phyloP scores from a whole-genome alignment of 2,113 vertebrate genomes.

The Takifugu flavidus region DNA sequence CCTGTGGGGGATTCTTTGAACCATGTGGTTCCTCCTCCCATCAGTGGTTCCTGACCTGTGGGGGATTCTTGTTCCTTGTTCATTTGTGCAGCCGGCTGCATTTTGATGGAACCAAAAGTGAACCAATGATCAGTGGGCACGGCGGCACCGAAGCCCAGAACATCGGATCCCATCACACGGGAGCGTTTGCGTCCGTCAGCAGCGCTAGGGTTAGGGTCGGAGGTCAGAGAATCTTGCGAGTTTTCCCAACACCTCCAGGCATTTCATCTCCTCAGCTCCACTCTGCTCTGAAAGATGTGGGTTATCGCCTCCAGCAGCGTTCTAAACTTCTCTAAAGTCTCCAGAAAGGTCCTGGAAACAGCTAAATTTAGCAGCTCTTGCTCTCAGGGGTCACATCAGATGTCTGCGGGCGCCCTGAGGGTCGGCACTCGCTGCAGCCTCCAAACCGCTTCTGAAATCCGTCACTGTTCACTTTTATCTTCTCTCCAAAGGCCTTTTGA shows the following conservation, averaged over 20 bases:
- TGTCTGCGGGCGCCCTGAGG: too few relatives aligned
- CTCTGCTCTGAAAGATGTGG: conserved; percentile 2
- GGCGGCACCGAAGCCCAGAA: background rate
- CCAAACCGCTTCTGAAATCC: too few relatives aligned
- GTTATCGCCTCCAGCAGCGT: conserved; percentile 18
- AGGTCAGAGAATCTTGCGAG: background rate
- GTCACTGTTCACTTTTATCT: too few relatives aligned
- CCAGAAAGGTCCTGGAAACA: conserved; percentile 12
- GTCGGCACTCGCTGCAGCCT: background rate
- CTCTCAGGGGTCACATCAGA: conserved; percentile 4
- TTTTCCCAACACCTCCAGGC: background rate
- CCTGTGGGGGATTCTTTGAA: too few relatives aligned
- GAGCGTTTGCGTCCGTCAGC: too few relatives aligned
- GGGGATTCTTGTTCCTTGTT: too few relatives aligned
- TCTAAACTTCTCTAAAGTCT: conserved; percentile 6
- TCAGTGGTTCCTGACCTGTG: too few relatives aligned
- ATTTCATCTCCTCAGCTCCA: conserved; percentile 2
- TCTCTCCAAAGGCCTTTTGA: too few relatives aligned
- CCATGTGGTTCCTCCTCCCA: too few relatives aligned
- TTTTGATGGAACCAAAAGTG: background rate
- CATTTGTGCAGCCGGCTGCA: too few relatives aligned
- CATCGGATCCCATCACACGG: background rate
- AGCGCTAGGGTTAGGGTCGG: background rate
- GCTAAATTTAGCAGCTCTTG: conserved; percentile 4
- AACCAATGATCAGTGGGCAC: background rate